phyloP scores from a whole-genome alignment of 2,888 invertebrate genomes.

The Ophonus ardosiacus region DNA sequence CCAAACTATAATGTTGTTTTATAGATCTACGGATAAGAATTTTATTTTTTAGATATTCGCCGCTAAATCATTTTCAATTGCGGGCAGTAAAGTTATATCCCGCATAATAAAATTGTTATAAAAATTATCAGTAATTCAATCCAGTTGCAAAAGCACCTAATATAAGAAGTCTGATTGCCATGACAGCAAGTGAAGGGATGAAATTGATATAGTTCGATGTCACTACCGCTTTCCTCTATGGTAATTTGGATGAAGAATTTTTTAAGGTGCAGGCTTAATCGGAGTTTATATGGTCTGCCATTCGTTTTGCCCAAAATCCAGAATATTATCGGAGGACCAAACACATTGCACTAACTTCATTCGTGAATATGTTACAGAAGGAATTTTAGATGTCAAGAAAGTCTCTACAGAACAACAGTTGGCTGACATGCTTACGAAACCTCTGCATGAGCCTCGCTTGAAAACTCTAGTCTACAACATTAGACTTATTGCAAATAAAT shows the following conservation, averaged over 20 bases:
- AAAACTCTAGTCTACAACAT: background rate
- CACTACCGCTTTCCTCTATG: conserved; percentile 64
- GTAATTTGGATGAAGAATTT: no score
- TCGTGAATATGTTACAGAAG: conserved; percentile 4
- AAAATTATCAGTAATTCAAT: conserved; percentile 67
- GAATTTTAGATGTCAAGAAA: conserved; percentile 5
- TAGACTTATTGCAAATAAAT: background rate
- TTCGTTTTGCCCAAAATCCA: conserved; percentile 11
- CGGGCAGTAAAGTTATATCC: no score
- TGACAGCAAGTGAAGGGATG: conserved; percentile 65
- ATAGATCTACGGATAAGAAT: no score
- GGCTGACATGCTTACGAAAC: background rate
- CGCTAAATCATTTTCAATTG: no score
- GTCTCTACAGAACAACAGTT: background rate
- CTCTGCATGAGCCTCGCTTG: background rate
- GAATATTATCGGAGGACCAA: background rate
- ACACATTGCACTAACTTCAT: background rate
- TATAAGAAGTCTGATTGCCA: conserved; percentile 62
- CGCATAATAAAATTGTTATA: no score
- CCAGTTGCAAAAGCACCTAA: conserved; percentile 65
- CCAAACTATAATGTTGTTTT: no score
- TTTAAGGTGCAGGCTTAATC: no score
- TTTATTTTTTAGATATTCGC: no score
- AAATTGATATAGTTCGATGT: conserved; percentile 59
- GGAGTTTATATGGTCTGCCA: no score